These are phyloP conservation scores for Spodoptera exigua DNA, from an alignment of 2,888 invertebrate genomes.

Conservation along the genomic window DNA sequence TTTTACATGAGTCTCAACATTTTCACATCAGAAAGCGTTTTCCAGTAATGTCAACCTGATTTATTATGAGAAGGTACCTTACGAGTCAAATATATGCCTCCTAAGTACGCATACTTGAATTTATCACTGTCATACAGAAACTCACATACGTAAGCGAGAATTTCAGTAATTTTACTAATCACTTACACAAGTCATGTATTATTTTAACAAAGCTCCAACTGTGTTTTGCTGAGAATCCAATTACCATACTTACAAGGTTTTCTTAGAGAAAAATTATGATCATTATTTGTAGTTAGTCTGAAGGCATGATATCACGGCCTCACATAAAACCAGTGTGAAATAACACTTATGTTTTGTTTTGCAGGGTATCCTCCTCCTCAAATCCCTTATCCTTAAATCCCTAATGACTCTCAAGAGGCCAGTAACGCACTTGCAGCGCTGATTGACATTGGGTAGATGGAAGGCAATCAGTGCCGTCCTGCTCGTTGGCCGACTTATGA, in stretches of 20 bases:
- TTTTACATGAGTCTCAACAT: not conserved
- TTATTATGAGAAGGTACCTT: constrained; percentile 1
- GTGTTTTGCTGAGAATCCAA: constrained; percentile 28
- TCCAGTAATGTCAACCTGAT: not conserved
- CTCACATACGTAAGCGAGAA: constrained; percentile 8
- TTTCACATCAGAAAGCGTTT: not conserved
- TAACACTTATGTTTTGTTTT: too few relatives aligned
- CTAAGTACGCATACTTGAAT: constrained; percentile 17
- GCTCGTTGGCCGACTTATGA: too few relatives aligned
- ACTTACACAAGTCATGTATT: constrained; percentile 32
- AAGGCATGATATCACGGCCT: too few relatives aligned
- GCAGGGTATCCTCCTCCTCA: too few relatives aligned
- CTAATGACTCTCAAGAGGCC: too few relatives aligned
- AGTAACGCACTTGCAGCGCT: too few relatives aligned
- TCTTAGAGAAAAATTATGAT: not conserved
- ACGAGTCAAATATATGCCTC: constrained; percentile 7
- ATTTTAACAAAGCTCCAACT: constrained; percentile 10
- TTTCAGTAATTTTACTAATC: constrained; percentile 24
- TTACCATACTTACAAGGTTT: constrained; percentile 15
- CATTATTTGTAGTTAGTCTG: not conserved
- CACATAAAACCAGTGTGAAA: too few relatives aligned
- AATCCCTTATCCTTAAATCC: too few relatives aligned
- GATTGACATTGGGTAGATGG: too few relatives aligned
- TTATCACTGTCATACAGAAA: constrained; percentile 15
- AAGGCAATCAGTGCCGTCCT: too few relatives aligned